Percentiles rank a stretch among this genome's conserved stretches.
These are phyloP conservation scores for Belonocnema kinseyi DNA, from an alignment of 1,140 invertebrate species.

Conservation along the genomic window DNA sequence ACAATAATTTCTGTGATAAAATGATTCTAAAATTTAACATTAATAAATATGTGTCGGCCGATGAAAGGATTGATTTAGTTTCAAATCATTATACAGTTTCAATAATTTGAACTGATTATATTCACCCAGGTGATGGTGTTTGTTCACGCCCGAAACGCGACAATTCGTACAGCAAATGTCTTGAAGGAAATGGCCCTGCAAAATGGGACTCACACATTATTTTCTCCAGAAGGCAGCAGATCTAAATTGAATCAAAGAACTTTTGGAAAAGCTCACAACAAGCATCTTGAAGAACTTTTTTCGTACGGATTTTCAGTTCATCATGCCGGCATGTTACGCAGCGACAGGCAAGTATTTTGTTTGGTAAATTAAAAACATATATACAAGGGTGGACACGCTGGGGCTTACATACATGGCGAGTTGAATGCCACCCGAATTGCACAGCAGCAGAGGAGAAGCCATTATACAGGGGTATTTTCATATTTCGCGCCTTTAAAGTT, in stretches of 20 bases:
- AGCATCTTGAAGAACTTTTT: constrained; percentile 88
- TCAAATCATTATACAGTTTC: constrained; percentile 16
- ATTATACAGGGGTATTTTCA: too few species aligned
- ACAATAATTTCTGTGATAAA: too few species aligned
- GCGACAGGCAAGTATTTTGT: constrained; percentile 81
- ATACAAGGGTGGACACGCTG: too few species aligned
- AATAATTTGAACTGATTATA: constrained; percentile 29
- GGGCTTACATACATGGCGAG: too few species aligned
- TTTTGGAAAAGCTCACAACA: constrained; percentile 84
- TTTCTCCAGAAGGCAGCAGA: constrained; percentile 80
- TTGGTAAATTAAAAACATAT: constrained; percentile 27
- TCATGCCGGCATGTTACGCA: constrained; percentile 95
- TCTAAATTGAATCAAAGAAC: constrained; percentile 79
- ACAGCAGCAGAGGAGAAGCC: too few species aligned
- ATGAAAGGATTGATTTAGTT: too few species aligned
- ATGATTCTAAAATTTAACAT: too few species aligned
- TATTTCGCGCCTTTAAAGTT: too few species aligned
- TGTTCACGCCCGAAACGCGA: constrained; percentile 98
- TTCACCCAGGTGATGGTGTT: constrained; percentile 94
- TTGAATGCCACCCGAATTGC: too few species aligned
- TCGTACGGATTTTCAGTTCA: constrained; percentile 94
- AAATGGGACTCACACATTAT: constrained; percentile 83
- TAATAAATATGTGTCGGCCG: too few species aligned
- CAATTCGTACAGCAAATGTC: constrained; percentile 88
- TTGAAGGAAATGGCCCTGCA: constrained; percentile 86